phyloP scores from a whole-genome alignment of 2,797 vertebrate species.

The Gymnothorax javanicus region DNA sequence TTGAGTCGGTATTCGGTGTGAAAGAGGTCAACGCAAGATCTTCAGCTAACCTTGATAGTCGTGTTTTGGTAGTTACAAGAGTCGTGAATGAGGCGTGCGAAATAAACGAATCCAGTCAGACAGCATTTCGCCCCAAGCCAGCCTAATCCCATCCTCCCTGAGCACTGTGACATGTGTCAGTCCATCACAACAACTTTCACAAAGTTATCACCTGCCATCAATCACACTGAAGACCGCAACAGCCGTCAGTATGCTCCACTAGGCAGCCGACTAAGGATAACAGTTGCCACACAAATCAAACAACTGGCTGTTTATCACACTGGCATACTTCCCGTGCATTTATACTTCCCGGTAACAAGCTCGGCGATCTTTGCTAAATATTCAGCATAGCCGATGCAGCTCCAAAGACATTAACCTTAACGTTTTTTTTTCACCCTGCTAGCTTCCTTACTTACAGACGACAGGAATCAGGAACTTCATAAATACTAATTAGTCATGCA shows the following conservation, averaged over 20 bases:
- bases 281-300: too few species aligned
- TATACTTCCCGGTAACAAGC: neutral
- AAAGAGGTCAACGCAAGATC: too few species aligned
- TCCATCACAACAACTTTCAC: neutral
- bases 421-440: neutral
- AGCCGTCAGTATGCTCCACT: neutral
- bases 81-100: too few species aligned
- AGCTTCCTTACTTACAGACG: neutral
- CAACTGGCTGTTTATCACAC: too few species aligned
- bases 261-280: neutral
- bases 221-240: neutral
- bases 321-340: neutral
- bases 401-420: neutral
- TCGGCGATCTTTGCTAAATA: neutral
- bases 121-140: too few species aligned
- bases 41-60: too few species aligned
- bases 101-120: too few species aligned
- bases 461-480: neutral
- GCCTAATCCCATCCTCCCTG: too few species aligned
- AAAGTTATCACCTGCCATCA: neutral
- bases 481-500: too few species aligned
- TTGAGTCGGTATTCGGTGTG: too few species aligned
- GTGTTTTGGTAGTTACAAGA: too few species aligned
- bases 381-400: neutral
- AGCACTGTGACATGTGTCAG: neutral